phyloP scores from a whole-genome alignment of 2,888 invertebrate genomes.

The Antitype chi region DNA sequence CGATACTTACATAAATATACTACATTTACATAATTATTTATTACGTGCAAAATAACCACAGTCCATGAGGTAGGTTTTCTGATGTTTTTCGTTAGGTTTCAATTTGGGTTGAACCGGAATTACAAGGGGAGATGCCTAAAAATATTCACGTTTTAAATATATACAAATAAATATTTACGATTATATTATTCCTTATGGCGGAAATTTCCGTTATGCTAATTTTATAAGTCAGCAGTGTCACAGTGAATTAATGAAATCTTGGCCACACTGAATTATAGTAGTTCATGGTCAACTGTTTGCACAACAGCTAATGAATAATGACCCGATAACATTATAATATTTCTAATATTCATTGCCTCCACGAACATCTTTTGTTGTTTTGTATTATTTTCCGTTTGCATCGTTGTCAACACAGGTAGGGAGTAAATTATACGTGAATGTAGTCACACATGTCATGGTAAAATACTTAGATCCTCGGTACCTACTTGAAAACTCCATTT shows the following conservation, averaged over 20 bases:
- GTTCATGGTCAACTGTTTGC: conserved; percentile 74
- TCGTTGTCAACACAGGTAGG: background rate
- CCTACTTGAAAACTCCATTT: background rate
- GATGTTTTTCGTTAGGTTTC: background rate
- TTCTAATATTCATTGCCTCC: conserved; percentile 41
- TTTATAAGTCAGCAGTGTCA: conserved; percentile 67
- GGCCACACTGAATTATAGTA: conserved; percentile 59
- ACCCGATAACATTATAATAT: conserved; percentile 56
- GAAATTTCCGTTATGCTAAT: conserved; percentile 73
- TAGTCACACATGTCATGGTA: background rate
- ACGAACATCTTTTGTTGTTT: conserved; percentile 42
- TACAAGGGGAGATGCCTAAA: conserved; percentile 13
- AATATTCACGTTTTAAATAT: conserved; percentile 26
- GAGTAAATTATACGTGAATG: background rate
- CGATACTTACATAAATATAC: conserved; percentile 26
- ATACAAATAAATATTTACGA: conserved; percentile 49
- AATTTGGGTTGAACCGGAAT: conserved; percentile 14
- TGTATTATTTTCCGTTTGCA: conserved; percentile 11
- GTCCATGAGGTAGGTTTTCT: background rate
- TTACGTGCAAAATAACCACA: conserved; percentile 13
- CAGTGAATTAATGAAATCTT: conserved; percentile 71
- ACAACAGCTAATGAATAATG: conserved; percentile 69
- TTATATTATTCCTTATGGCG: conserved; percentile 55
- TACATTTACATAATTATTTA: conserved; percentile 31
- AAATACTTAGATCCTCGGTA: conserved; percentile 3